Evolutionary conservation across 2,797 vertebrate genomes (phyloP).

Genomic region (Octomys mimax): DNA sequence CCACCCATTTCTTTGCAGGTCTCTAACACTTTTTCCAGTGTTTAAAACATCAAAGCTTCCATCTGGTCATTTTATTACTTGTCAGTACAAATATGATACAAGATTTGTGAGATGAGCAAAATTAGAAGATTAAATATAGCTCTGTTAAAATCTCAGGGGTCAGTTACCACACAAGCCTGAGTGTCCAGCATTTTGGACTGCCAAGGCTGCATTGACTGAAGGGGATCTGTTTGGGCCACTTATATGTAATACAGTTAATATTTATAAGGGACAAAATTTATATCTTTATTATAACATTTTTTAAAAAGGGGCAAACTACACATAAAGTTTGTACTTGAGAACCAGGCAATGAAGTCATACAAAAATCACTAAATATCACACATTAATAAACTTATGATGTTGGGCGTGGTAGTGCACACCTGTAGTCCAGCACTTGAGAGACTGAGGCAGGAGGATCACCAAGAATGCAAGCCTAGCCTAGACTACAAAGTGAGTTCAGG

Average conservation of each 20-base stretch:
- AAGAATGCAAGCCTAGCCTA: too few relatives aligned
- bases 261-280: background rate
- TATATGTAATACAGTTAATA: background rate
- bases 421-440: too few relatives aligned
- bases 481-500: too few relatives aligned
- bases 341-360: background rate
- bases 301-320: background rate
- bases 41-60: slow-evolving; percentile 43
- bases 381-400: background rate
- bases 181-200: background rate
- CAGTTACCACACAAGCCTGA: background rate
- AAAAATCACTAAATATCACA: background rate
- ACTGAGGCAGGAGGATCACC: too few relatives aligned
- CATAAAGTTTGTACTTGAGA: background rate
- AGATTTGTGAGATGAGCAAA: background rate
- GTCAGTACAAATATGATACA: slow-evolving; percentile 46
- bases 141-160: background rate
- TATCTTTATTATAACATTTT: background rate
- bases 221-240: background rate
- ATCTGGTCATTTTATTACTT: slow-evolving; percentile 50
- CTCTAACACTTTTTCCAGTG: slow-evolving; percentile 29
- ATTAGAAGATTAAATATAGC: background rate
- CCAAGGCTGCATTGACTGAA: background rate
- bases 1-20: background rate
- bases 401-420: too few relatives aligned